phyloP scores from a whole-genome alignment of 2,888 invertebrate genomes.

The Digitonthophagus gazella region DNA sequence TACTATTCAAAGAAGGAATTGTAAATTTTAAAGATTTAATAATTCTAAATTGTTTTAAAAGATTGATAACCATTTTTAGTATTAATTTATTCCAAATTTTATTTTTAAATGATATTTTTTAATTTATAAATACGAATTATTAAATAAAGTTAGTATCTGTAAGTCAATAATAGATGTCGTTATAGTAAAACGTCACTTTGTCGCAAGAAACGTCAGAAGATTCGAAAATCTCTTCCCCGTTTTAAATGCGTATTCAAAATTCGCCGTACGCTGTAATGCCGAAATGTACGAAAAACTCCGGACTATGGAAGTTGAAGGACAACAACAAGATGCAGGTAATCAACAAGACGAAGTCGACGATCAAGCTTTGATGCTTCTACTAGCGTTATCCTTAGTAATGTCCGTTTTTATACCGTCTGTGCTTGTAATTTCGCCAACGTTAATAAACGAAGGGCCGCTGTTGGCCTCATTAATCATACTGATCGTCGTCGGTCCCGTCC shows the following conservation, averaged over 20 bases:
- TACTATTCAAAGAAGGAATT: too few relatives aligned
- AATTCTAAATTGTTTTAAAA: too few relatives aligned
- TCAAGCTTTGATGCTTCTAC: slow-evolving; percentile 37
- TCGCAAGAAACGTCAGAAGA: neutral
- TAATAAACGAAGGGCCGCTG: slow-evolving; percentile 36
- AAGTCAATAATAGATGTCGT: neutral
- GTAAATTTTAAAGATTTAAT: too few relatives aligned
- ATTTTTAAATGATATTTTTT: too few relatives aligned
- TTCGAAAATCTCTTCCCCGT: neutral
- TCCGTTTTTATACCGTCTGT: slow-evolving; percentile 37
- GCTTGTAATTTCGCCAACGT: slow-evolving; percentile 35
- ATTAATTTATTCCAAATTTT: too few relatives aligned
- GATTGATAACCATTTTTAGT: too few relatives aligned
- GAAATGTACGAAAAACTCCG: slow-evolving; percentile 1
- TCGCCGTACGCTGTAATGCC: neutral
- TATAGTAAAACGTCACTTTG: neutral
- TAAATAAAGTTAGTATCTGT: too few relatives aligned
- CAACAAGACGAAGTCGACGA: slow-evolving; percentile 34
- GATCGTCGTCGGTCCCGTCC: slow-evolving; percentile 33
- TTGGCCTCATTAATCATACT: slow-evolving; percentile 31
- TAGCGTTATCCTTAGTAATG: slow-evolving; percentile 35
- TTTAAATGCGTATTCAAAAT: neutral
- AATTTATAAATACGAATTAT: too few relatives aligned
- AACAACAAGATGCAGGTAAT: slow-evolving; percentile 12
- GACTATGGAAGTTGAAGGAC: slow-evolving; percentile 12